These are phyloP conservation scores for Malurus elegans DNA, from an alignment of 2,113 vertebrate genomes.

Conservation along the genomic window DNA sequence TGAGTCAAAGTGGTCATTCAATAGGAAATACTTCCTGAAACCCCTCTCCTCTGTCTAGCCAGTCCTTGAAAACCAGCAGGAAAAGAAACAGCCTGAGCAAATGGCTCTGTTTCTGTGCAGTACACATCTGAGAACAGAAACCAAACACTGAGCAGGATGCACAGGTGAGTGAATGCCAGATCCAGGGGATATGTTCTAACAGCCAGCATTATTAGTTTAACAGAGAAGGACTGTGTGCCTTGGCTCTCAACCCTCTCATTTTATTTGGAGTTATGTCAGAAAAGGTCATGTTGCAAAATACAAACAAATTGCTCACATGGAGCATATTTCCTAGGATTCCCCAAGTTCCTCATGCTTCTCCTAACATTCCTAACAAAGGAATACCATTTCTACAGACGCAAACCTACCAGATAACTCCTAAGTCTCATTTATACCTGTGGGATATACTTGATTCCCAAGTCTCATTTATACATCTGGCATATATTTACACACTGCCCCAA, in stretches of 20 bases:
- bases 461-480: background rate
- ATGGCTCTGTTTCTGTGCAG: background rate
- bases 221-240: background rate
- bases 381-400: background rate
- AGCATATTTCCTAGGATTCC: background rate
- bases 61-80: background rate
- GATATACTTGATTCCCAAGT: background rate
- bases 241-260: background rate
- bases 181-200: background rate
- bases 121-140: background rate
- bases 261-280: background rate
- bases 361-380: background rate
- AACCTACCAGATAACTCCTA: background rate
- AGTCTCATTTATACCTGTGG: background rate
- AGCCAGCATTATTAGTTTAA: background rate
- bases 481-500: background rate
- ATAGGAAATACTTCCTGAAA: background rate
- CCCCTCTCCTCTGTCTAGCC: background rate
- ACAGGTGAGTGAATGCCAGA: background rate
- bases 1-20: background rate
- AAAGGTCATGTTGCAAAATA: conserved; percentile 4
- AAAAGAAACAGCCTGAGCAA: background rate
- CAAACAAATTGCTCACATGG: background rate
- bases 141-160: background rate
- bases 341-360: background rate